phyloP scores from a whole-genome alignment of 2,888 invertebrate genomes.

The Myopa tessellatipennis region DNA sequence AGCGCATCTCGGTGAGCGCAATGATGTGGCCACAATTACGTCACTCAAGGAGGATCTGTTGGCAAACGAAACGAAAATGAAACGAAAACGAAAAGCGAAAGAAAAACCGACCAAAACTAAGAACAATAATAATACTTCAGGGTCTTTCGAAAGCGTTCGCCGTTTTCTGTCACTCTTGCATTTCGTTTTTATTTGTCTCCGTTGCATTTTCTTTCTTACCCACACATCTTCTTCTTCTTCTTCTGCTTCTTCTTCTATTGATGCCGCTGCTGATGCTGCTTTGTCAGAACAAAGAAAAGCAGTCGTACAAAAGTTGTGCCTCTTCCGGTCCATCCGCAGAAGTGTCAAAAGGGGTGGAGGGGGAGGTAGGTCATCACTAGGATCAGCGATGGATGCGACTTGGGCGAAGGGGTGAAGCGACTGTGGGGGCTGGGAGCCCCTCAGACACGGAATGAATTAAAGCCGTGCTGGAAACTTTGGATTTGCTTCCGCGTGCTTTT shows the following conservation, averaged over 20 bases:
- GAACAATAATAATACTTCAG: slow-evolving; percentile 20
- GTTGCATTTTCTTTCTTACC: slow-evolving; percentile 1
- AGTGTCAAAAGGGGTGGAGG: neutral
- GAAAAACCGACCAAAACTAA: neutral
- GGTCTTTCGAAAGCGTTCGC: slow-evolving; percentile 17
- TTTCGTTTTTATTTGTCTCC: slow-evolving; percentile 12
- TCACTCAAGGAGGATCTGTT: neutral
- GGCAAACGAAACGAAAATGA: neutral
- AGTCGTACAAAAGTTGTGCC: neutral
- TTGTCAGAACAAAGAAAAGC: neutral
- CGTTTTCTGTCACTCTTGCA: neutral
- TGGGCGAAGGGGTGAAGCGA: too few relatives aligned
- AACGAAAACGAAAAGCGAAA: neutral
- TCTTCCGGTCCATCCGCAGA: neutral
- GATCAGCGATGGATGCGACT: too few relatives aligned
- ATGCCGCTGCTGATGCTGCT: neutral
- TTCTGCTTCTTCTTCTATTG: neutral
- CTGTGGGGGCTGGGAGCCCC: too few relatives aligned
- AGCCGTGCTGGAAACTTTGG: slow-evolving; percentile 30
- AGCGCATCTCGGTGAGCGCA: slow-evolving; percentile 2
- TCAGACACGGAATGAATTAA: slow-evolving; percentile 17
- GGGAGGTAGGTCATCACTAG: neutral
- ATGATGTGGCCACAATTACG: slow-evolving; percentile 14
- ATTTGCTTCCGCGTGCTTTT: slow-evolving; percentile 20
- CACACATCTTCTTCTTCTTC: neutral